Conservation (phyloP, 2,888 invertebrate genomes). For the Sinhomidia bicolor region DNA sequence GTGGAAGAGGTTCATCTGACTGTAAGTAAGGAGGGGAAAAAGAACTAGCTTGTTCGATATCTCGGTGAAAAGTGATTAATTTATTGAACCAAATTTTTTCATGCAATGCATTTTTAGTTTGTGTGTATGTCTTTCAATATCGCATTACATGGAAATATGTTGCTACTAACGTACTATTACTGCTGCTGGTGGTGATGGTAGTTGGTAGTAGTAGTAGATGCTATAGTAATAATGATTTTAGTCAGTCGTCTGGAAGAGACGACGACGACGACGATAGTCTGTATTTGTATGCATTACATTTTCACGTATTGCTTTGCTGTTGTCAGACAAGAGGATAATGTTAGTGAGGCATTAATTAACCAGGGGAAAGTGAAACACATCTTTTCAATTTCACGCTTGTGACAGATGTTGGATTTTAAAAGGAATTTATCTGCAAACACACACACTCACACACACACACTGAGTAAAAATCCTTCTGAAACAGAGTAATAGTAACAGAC, state of each 20-base stretch:
- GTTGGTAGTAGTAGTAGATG: conserved; percentile 1
- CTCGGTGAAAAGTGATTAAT: conserved; percentile 57
- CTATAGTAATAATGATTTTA: conserved; percentile 1
- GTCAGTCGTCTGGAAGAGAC: conserved; percentile 1
- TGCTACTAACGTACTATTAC: not conserved
- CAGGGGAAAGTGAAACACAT: conserved; percentile 52
- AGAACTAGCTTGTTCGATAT: conserved; percentile 2
- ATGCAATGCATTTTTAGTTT: not conserved
- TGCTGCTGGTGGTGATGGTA: not conserved
- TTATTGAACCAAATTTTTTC: conserved; percentile 60
- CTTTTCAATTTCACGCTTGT: conserved; percentile 56
- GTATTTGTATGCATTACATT: conserved; percentile 13
- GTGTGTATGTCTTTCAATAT: not conserved
- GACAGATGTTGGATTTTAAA: not conserved
- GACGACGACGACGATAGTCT: too few species aligned
- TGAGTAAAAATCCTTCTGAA: too few species aligned
- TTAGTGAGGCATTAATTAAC: conserved; percentile 47
- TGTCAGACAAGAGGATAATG: conserved; percentile 11
- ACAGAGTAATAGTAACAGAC: too few species aligned
- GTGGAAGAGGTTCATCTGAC: not conserved
- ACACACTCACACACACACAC: not conserved
- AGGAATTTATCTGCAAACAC: not conserved
- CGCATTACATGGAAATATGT: not conserved
- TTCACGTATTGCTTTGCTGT: too few species aligned
- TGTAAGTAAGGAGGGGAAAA: conserved; percentile 25